Base-by-base conservation (phyloP, 2,888 invertebrate species). In the Seladonia tumulorum region DNA sequence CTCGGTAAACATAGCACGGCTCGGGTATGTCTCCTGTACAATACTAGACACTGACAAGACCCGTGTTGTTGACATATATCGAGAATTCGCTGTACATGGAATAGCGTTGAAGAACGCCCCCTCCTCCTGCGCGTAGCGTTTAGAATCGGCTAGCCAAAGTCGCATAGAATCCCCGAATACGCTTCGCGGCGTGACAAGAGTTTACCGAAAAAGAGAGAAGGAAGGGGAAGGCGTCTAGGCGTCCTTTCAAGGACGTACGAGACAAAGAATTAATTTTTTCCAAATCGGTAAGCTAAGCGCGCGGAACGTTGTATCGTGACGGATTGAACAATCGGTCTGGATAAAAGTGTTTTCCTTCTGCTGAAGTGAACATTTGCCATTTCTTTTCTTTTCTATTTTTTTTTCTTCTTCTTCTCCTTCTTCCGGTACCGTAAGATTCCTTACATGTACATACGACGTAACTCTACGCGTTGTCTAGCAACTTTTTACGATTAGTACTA, bases 401-500 rank as follows among this genome's bases (percentile, higher is more conserved):
- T 42, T 8, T 10, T 8, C 22, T 22, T 53, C 49, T 8, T 60
- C 25, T 57, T 25, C 60, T 25, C n/a, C 57, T 25, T 25, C 25
- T n/a, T 60, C 10, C n/a, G 60, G 25, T 76, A 89, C 60, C 75
- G 82, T 88, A 84, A 63, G 78, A 85, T 83, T 87, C 79, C 83
- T 83, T 85, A 66, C 63, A 86, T 86, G 60, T 60, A 60, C 35
- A 35, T 35, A 35, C 25, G 25, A 60, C 60, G 25, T 29, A 25
- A 25, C 25, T 14, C 25, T 60, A 25, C 60, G 73, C 74, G 86
- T 86, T 87, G 85, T 63, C 86, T 89, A 89, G 70, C 47, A 53
- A 68, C 63, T 76, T 82, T 82, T 86, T 90, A 91, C 79, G 76
- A 87, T 91, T 89, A 91, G 87, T 87, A 91, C 88, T 91, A 89